Percentiles rank a stretch among this genome's conserved stretches.
phyloP scores from a whole-genome alignment of 2,888 invertebrate species.

The Balanococcus diminutus region DNA sequence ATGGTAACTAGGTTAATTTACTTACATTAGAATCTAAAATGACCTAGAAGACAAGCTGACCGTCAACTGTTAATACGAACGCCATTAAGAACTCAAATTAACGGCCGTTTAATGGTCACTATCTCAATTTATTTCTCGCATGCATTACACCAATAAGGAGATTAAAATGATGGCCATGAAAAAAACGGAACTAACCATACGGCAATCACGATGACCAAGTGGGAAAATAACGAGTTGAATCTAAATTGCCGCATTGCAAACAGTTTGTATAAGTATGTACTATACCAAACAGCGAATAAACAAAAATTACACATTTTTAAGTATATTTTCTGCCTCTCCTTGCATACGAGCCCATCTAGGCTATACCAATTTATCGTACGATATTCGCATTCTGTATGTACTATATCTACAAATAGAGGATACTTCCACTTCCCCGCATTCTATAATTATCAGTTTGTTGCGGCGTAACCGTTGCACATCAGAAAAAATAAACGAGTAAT shows the following conservation, averaged over 20 bases:
- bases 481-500: neutral
- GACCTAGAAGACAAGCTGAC: slow-evolving; percentile 54
- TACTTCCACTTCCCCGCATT: neutral
- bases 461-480: neutral
- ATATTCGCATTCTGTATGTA: neutral
- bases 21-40: slow-evolving; percentile 50
- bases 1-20: slow-evolving; percentile 51
- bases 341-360: neutral
- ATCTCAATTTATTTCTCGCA: slow-evolving; percentile 48
- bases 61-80: slow-evolving; percentile 49
- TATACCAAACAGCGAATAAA: neutral
- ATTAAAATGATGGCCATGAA: slow-evolving; percentile 42
- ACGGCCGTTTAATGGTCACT: slow-evolving; percentile 51
- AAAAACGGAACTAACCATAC: slow-evolving; percentile 7
- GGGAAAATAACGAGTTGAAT: slow-evolving; percentile 4
- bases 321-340: neutral
- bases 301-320: neutral
- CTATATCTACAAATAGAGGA: neutral
- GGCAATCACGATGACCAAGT: slow-evolving; percentile 34
- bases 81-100: slow-evolving; percentile 49
- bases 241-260: neutral
- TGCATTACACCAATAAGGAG: slow-evolving; percentile 44
- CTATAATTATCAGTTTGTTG: neutral
- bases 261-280: neutral
- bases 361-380: neutral